Base-by-base conservation (phyloP, 1,140 invertebrate genomes). In the Diorhabda elongata region DNA sequence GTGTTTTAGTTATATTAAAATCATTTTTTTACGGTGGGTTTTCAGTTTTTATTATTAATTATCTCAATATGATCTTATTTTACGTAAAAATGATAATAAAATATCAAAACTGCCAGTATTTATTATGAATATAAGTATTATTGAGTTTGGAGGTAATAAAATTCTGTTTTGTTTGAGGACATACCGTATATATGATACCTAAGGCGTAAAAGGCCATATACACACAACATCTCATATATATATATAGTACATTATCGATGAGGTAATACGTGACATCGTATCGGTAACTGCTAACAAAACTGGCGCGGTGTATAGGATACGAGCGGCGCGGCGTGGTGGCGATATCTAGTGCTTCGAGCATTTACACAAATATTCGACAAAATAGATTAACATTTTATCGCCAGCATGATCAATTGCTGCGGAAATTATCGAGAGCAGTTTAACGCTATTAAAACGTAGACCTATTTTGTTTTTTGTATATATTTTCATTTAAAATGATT, bases 161-260 rank as follows among this genome's bases (percentile, higher is more conserved):
- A 26, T 26, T 26, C 26, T 52, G 8, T 3, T 2, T 52, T 52
- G 6, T 52, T 52, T 52, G 47, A 8, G 47, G 47, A 8, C 47
- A 52, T n/a, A 52, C 6, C n/a, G 47, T 52, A 52, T 52, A 52
- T 8, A 2, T 52, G n/a, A 52, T n/a, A 52, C n/a, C n/a, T 26
- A 6, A 52, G 4, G 47, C 47, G n/a, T 52, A 43, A n/a, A 65
- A 65, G 44, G 52, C n/a, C 47, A 44, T 56, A 65, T 65, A 65
- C 52, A 4, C 11, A 42, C 59, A 41, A 61, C 42, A 61, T 41
- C 67, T 43, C 61, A 44, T 41, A 64, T 69, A 73, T 73, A 70
- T 69, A 73, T 71, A 52, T n/a, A 2, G 47, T 73, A 73, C 72
- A 71, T 73, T 73, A 73, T 73, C 69, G 72, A 73, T 69, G 70